Conservation (phyloP, 2,888 invertebrate genomes). For the Drosophila affinis region DNA sequence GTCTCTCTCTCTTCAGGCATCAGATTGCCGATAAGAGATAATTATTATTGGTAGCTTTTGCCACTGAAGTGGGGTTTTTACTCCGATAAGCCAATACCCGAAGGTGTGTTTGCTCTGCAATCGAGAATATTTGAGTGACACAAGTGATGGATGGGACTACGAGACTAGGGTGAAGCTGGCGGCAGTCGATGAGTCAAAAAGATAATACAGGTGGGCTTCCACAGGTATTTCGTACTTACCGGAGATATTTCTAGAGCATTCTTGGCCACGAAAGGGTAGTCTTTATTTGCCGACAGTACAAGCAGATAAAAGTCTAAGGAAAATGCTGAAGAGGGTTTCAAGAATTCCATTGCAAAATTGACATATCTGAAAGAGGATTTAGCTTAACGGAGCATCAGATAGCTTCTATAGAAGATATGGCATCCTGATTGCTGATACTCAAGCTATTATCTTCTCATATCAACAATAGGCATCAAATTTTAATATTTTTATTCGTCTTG, state of each 20-base stretch:
- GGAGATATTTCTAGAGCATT: not conserved
- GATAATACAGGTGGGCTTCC: not conserved
- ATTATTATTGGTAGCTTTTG: slow-evolving; percentile 71
- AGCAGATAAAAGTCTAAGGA: too few relatives aligned
- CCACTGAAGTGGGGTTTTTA: slow-evolving; percentile 40
- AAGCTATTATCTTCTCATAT: too few relatives aligned
- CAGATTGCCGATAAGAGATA: slow-evolving; percentile 62
- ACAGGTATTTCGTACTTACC: not conserved
- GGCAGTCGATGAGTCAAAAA: not conserved
- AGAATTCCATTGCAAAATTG: too few relatives aligned
- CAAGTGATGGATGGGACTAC: slow-evolving; percentile 29
- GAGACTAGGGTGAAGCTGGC: not conserved
- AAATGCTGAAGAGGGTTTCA: too few relatives aligned
- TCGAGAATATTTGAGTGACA: slow-evolving; percentile 37
- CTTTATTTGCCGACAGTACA: too few relatives aligned
- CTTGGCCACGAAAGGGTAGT: not conserved
- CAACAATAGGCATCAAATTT: too few relatives aligned
- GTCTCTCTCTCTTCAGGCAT: not conserved
- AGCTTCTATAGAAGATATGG: too few relatives aligned
- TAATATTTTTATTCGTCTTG: too few relatives aligned
- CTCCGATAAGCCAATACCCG: slow-evolving; percentile 47
- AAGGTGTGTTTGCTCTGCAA: slow-evolving; percentile 11
- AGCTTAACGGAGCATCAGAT: too few relatives aligned
- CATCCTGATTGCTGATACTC: too few relatives aligned
- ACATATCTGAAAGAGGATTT: too few relatives aligned